Evolutionary conservation across 2,888 invertebrate genomes (phyloP), one percentile per base, ranked within the genome.

Genomic region (Lumbricus terrestris): DNA sequence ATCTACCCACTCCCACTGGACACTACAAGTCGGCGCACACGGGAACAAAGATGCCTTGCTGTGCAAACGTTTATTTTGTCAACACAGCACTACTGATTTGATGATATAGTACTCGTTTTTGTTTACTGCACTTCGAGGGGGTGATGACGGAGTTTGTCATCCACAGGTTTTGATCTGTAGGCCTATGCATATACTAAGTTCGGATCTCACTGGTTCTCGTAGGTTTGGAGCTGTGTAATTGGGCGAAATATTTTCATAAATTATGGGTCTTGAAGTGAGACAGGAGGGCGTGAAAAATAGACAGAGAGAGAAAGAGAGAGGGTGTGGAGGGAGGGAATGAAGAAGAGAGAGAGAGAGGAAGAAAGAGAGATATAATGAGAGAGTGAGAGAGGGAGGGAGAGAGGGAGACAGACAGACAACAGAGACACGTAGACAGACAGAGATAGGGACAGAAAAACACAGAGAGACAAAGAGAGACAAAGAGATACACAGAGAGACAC

Each of bases 51-150:
- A 18, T 35, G 18, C n/a, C 82, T n/a, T 89, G 82, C n/a, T 89
- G 89, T 34, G 89, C 38, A 1, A 89, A 89, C 83, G 89, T 89
- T n/a, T 82, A 89, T 33, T 82, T 89, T n/a, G 33, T 89, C n/a
- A 89, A 89, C 82, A 35, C 82, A n/a, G 82, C 82, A 15, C 20
- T 83, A 3, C 16, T 83, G 20, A 83, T 16, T 6, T 83, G 83
- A 83, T 23, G 23, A 11, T 29, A 11, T 5, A 11, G 11, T 23
- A 54, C 29, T 54, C 23, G 29, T 29, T 23, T 6, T 29, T 54
- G 29, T 4, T 54, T 54, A 4, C 23, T 3, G 54, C 29, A 54
- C 2, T 29, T 29, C 29, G 4, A 29, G 23, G 54, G 54, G 23
- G 23, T 54, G 54, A 54, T 29, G 54, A 54, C 23, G 23, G 54